Evolutionary conservation across 2,888 invertebrate species (phyloP), one percentile per base, ranked within the genome.

Genomic region (Polydrusus pterygomalis): DNA sequence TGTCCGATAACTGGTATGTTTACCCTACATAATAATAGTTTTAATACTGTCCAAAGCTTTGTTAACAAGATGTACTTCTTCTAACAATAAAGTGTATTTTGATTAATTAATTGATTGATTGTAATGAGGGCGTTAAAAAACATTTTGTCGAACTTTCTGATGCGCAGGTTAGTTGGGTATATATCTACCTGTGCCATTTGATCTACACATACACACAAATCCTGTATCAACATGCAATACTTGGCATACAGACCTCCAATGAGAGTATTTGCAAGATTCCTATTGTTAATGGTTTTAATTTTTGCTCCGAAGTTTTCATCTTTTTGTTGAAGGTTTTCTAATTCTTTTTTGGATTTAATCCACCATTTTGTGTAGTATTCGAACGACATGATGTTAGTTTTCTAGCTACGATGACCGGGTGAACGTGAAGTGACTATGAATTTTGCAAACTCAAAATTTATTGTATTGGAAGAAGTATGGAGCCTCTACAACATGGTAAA

Each of bases 131-230:
- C n/a, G n/a, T n/a, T n/a, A n/a, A n/a, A n/a, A n/a, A n/a, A n/a
- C n/a, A n/a, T n/a, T n/a, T n/a, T n/a, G n/a, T n/a, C n/a, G n/a
- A n/a, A n/a, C n/a, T n/a, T n/a, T n/a, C n/a, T n/a, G n/a, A n/a
- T n/a, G n/a, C n/a, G n/a, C n/a, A n/a, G n/a, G n/a, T n/a, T n/a
- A n/a, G n/a, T n/a, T n/a, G n/a, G 8, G 8, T 34, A 34, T 34
- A 51, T 34, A 9, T 34, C 34, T 80, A 84, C 84, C 78, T 85
- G 92, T 69, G 89, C 87, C 87, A 91, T 90, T 85, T 91, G 91
- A 81, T 93, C 91, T 78, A 92, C 89, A 78, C 90, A 91, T 13
- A 89, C 88, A 67, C 91, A 91, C 10, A 93, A 83, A 76, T 89
- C 89, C 81, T 91, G 91, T 58, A 90, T 90, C 13, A 90, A 78